These are phyloP conservation scores for Magallana nippona DNA, from an alignment of 2,888 invertebrate species.

Conservation along the genomic window DNA sequence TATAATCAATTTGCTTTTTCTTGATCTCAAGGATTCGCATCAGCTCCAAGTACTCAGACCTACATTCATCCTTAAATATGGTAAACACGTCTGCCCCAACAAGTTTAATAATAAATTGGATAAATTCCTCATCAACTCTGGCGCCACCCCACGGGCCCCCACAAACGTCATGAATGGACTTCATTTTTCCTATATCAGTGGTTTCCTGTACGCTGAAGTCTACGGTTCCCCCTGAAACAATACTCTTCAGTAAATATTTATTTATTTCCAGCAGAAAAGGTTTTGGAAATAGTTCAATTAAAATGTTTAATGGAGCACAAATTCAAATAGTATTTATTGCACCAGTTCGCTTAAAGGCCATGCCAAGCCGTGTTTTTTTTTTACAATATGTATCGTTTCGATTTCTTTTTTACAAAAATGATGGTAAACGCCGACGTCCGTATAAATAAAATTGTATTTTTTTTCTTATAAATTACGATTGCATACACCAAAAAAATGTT, in stretches of 20 bases:
- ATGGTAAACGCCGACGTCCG: too few species aligned
- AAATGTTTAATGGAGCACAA: too few species aligned
- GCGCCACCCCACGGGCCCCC: constrained; percentile 48
- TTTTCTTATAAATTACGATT: too few species aligned
- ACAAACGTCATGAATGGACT: constrained; percentile 41
- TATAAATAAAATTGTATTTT: too few species aligned
- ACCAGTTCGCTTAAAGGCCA: too few species aligned
- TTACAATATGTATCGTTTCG: too few species aligned
- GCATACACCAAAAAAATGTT: too few species aligned
- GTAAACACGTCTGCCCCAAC: constrained; percentile 26
- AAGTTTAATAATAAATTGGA: constrained; percentile 25
- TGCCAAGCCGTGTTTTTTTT: too few species aligned
- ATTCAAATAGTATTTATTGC: too few species aligned
- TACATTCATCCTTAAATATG: constrained; percentile 29
- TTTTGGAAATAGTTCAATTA: too few species aligned
- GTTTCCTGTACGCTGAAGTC: constrained; percentile 46
- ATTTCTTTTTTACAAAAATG: too few species aligned
- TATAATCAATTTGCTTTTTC: constrained; percentile 26
- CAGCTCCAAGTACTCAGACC: constrained; percentile 34
- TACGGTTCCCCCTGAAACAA: constrained; percentile 47
- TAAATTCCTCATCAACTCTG: constrained; percentile 40
- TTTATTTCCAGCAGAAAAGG: background rate
- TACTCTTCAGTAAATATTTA: background rate
- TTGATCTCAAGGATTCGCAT: constrained; percentile 44
- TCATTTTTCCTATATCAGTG: constrained; percentile 30